phyloP scores from a whole-genome alignment of 2,797 vertebrate species.

The Mareca penelope region DNA sequence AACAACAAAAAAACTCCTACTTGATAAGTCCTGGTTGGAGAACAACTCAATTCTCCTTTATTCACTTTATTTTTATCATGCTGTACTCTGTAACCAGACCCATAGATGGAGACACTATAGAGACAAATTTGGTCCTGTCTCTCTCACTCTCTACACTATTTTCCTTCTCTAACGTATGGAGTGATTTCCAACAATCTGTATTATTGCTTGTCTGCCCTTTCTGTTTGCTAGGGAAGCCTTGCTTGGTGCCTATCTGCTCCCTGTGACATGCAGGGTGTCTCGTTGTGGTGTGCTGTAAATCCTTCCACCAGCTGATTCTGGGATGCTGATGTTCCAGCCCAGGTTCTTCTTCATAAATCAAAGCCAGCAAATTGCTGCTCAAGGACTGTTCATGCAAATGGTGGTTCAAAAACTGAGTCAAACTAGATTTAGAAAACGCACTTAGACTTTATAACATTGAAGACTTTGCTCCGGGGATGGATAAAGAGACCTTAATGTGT shows the following conservation, averaged over 20 bases:
- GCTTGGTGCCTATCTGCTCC: neutral
- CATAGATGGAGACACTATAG: neutral
- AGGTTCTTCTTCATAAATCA: constrained; percentile 11
- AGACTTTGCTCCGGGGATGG: neutral
- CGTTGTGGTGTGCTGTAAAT: neutral
- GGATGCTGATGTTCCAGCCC: neutral
- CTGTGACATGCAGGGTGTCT: neutral
- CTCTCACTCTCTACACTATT: neutral
- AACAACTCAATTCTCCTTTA: neutral
- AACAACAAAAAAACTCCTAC: too few species aligned
- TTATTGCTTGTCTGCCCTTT: neutral
- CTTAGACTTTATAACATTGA: neutral
- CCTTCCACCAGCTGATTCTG: neutral
- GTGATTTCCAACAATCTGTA: neutral
- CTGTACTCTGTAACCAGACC: neutral
- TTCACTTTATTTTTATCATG: neutral
- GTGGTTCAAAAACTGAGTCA: constrained; percentile 6
- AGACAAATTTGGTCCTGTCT: neutral
- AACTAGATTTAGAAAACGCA: neutral
- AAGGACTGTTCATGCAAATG: constrained; percentile 3
- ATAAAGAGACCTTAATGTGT: constrained; percentile 21
- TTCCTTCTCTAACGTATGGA: neutral
- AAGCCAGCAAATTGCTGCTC: constrained; percentile 30
- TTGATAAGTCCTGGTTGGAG: neutral
- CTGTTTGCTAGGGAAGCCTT: neutral